Evolutionary conservation across 2,888 invertebrate species (phyloP).

Genomic region (Oligia strigilis): DNA sequence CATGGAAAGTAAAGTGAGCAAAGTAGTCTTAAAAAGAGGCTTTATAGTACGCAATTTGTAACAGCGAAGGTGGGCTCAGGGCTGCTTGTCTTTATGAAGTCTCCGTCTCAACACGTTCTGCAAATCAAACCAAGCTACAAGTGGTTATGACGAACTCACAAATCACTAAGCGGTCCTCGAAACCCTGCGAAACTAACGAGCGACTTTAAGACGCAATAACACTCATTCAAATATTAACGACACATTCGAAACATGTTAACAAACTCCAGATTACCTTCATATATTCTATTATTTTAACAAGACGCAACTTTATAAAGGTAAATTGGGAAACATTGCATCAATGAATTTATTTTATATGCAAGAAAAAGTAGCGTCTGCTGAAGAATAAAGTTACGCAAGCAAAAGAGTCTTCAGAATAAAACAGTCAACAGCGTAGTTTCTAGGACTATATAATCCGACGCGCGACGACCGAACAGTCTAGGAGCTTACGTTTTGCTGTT

Average conservation of each 20-base stretch:
- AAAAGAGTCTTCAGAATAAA: constrained; percentile 13
- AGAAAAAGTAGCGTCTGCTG: not conserved
- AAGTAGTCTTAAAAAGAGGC: not conserved
- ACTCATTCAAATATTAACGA: not conserved
- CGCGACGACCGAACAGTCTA: not conserved
- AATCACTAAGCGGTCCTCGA: constrained; percentile 27
- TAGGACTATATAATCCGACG: constrained; percentile 6
- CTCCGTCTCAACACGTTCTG: not conserved
- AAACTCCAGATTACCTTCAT: not conserved
- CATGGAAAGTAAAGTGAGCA: not conserved
- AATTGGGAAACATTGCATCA: not conserved
- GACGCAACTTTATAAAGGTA: not conserved
- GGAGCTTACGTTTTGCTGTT: constrained; percentile 25
- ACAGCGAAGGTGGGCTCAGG: not conserved
- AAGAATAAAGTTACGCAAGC: not conserved
- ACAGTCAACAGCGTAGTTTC: not conserved
- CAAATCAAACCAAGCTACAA: constrained; percentile 38
- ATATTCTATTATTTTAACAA: not conserved
- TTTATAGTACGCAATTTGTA: not conserved
- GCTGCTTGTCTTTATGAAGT: not conserved
- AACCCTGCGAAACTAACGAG: constrained; percentile 5
- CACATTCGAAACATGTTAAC: not conserved
- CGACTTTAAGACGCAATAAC: constrained; percentile 1
- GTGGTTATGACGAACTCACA: constrained; percentile 39
- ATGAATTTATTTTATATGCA: not conserved